Evolutionary conservation across 37 sponge, comb jelly and placozoan species (phyloP), one percentile per base, ranked within the genome.

Genomic region (Geodia barretti): DNA sequence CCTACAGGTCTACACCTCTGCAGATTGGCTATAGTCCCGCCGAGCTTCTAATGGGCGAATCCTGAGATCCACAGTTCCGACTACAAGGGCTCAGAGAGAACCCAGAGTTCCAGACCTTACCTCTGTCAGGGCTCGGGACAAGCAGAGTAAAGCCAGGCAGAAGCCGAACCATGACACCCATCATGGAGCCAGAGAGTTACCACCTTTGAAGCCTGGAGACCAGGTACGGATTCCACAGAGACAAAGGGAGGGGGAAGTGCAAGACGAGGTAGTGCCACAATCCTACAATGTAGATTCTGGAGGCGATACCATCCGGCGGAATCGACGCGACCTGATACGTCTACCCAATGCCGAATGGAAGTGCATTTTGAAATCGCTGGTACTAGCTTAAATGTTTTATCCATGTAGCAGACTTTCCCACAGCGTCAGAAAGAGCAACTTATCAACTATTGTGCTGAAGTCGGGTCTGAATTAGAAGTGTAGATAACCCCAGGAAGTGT

Each of bases 21-120:
- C 31, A 78, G 54, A 87, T 68, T 81, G 88, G 88, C 9, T 87
- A 82, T 30, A 72, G 79, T 67, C 88, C 88, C 31, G 64, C 82
- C 67, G 88, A 87, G 70, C 77, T 87, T 9, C 39, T 87, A 43
- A 87, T 87, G 88, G n/a, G 83, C 26, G 81, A 21, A 86, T 33
- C 35, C 67, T 72, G 24, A 40, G 78, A 32, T 74, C 87, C 14
- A 81, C 75, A 63, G 39, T 87, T 37, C 87, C 87, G 24, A 74
- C 60, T 25, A 32, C 37, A 2, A 0, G 70, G 67, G 69, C 73
- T 7, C 75, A 40, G 38, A 65, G 61, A 30, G 29, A 42, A 37
- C 87, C 76, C 23, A 35, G 64, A 70, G 61, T 74, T 33, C 82
- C 76, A 30, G 76, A 73, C 59, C 23, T 11, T 24, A 25, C 25